Base-by-base conservation (phyloP, 2,888 invertebrate genomes). In the Dynastes hyllus region DNA sequence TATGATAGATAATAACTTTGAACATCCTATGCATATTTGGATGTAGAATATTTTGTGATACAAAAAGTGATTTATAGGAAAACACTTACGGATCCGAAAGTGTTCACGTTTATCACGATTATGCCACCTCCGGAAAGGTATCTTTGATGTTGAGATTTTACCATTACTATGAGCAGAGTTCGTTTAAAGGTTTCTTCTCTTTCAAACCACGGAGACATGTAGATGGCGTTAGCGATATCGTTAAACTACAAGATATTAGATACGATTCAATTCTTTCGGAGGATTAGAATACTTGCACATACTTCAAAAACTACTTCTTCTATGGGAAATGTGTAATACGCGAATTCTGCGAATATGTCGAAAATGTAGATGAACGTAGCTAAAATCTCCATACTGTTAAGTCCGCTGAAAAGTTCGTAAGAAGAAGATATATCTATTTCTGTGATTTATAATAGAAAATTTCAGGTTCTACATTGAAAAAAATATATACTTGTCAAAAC, bases 31-130 rank as follows among this genome's bases (percentile, higher is more conserved):
- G 5, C 32, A 5, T 5, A 6, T 1, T 37, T 37, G 32, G 32
- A 5, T 5, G 32, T 4, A 32, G 32, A 32, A 32, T 32, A 32
- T 32, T 32, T 4, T 32, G 32, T 4, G 32, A 37, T 37, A 37
- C 32, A 5, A 37, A 37, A 37, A 5, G 4, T 37, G 45, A 45
- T 11, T 45, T 11, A 69, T 4, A 11, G 9, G 9, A 50, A 16
- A 22, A 50, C 2, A 50, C 76, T 32, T 71, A 79, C 79, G 13
- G 79, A 71, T 51, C 29, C 71, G 65, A 79, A 79, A 37, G 77
- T 45, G 2, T 79, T 40, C 4, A 53, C 27, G n/a, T 79, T 71
- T 27, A 79, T 70, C 9, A 55, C 63, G 8, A 70, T 63, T 8
- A 79, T 77, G 22, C 79, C 79, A 11, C 50, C 70, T 13, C 69